Conservation (phyloP, 2,113 vertebrate genomes). For the Equus quagga region DNA sequence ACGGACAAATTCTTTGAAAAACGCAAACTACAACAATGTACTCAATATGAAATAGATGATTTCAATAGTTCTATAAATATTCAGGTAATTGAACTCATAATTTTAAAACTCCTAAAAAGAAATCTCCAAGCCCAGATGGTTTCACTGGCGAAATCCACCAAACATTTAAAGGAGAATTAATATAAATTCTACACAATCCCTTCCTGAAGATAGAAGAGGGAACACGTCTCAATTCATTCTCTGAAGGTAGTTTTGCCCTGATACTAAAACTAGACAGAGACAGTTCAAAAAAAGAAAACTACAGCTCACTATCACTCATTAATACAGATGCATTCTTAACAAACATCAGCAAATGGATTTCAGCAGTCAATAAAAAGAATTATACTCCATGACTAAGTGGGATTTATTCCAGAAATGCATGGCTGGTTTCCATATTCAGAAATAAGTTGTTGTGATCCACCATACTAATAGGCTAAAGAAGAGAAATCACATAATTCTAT, state of each 20-base stretch:
- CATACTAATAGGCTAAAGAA: neutral
- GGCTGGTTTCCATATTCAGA: neutral
- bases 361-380: neutral
- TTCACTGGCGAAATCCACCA: neutral
- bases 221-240: neutral
- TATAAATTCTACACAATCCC: neutral
- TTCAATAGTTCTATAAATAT: neutral
- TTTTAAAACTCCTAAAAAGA: neutral
- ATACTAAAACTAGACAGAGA: neutral
- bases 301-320: neutral
- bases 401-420: neutral
- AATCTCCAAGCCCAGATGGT: neutral
- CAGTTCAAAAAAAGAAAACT: neutral
- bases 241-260: neutral
- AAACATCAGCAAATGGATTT: slow-evolving; percentile 11
- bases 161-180: neutral
- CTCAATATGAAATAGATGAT: neutral
- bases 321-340: neutral
- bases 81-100: neutral
- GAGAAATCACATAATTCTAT: neutral
- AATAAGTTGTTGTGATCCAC: neutral
- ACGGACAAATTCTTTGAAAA: neutral
- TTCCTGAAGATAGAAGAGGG: neutral
- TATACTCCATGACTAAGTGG: neutral
- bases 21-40: neutral